phyloP scores from a whole-genome alignment of 1,140 invertebrate genomes.

The Drosophila arizonae region DNA sequence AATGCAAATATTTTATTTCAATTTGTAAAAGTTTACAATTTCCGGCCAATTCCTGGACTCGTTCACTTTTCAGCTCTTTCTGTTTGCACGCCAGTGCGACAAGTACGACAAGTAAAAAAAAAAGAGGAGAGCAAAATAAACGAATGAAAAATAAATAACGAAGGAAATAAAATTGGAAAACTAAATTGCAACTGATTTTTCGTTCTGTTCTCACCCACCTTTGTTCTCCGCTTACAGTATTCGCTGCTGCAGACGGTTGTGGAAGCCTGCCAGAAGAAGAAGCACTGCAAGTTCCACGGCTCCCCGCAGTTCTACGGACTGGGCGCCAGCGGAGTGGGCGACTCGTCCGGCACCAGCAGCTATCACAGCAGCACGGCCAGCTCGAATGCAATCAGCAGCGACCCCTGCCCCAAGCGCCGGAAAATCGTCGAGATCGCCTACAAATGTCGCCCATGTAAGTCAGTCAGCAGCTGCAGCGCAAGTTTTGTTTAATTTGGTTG shows the following conservation, averaged over 20 bases:
- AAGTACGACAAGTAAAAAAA: neutral
- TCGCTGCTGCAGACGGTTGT: constrained; percentile 96
- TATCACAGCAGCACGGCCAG: constrained; percentile 77
- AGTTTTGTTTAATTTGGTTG: constrained; percentile 52
- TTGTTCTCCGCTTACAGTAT: constrained; percentile 86
- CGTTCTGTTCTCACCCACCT: constrained; percentile 14
- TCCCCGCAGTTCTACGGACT: constrained; percentile 90
- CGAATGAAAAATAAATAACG: constrained; percentile 1
- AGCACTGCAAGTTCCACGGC: constrained; percentile 93
- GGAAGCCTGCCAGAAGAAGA: constrained; percentile 94
- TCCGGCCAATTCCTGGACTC: constrained; percentile 40
- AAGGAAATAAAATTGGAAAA: constrained; percentile 26
- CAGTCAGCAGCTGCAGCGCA: constrained; percentile 79
- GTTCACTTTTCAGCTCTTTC: constrained; percentile 46
- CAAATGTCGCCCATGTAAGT: constrained; percentile 97
- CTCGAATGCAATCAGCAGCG: constrained; percentile 82
- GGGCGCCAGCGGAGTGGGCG: constrained; percentile 73
- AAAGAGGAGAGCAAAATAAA: neutral
- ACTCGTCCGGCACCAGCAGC: constrained; percentile 72
- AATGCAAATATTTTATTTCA: constrained; percentile 63
- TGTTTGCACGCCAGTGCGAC: constrained; percentile 33
- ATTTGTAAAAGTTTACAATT: constrained; percentile 61
- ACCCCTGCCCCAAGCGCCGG: constrained; percentile 92
- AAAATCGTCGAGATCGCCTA: constrained; percentile 97
- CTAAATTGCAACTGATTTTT: constrained; percentile 53